Percentiles rank a stretch among this genome's conserved stretches.
phyloP scores from a whole-genome alignment of 2,888 invertebrate species.

The Sclerodermus sp. region DNA sequence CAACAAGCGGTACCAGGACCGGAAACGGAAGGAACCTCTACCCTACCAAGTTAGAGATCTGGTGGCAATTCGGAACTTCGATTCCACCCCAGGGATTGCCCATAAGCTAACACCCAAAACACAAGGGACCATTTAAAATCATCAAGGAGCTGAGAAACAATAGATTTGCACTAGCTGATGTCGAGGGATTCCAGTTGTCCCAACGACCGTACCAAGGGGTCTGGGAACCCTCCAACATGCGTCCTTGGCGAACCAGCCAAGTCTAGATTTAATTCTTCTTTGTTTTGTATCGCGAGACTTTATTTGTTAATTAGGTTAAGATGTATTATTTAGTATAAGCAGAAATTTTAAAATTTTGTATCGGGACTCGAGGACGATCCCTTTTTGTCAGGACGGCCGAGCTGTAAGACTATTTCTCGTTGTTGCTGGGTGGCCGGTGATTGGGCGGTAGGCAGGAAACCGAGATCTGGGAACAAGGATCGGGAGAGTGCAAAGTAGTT shows the following conservation, averaged over 20 bases:
- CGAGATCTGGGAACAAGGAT: too few species aligned
- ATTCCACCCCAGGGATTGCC: conserved; percentile 15
- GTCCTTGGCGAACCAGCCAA: conserved; percentile 8
- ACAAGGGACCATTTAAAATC: conserved; percentile 20
- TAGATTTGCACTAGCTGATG: background rate
- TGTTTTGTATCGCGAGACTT: too few species aligned
- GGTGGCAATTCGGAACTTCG: conserved; percentile 20
- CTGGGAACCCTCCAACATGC: conserved; percentile 18
- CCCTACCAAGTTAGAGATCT: conserved; percentile 16
- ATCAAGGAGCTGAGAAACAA: background rate
- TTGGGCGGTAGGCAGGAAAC: too few species aligned
- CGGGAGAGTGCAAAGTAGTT: too few species aligned
- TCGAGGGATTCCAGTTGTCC: background rate
- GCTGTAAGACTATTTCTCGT: too few species aligned
- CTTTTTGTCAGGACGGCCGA: too few species aligned
- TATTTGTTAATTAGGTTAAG: too few species aligned
- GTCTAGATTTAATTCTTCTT: too few species aligned
- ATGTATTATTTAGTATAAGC: too few species aligned
- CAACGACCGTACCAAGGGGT: background rate
- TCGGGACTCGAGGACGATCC: too few species aligned
- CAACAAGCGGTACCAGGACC: conserved; percentile 32
- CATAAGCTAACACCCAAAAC: conserved; percentile 21
- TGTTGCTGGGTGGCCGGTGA: too few species aligned
- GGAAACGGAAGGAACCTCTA: conserved; percentile 24
- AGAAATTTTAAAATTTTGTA: too few species aligned